Evolutionary conservation across 2,113 vertebrate genomes (phyloP), one percentile per base, ranked within the genome.

Genomic region (Fregata magnificens): DNA sequence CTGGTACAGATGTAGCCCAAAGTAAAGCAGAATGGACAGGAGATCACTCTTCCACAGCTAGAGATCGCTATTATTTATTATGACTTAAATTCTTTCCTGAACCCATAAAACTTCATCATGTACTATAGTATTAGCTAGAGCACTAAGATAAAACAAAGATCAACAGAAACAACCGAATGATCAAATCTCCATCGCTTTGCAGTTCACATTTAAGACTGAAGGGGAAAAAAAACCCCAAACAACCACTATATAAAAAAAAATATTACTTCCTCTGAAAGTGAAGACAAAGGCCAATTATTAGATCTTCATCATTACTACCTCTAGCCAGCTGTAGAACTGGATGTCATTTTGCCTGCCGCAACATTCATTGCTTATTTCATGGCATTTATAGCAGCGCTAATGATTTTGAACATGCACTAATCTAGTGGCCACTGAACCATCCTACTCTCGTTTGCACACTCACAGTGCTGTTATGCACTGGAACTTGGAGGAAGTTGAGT

Each of bases 401-500:
- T 38, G 20, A 82, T 38, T 74, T 10, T 79, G 49, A 90, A 65
- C 15, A 31, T 5, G 34, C 1, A 3, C 36, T 74, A 1, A 69
- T 32, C 14, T 13, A 62, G 36, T 3, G 5, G 40, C 36, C 65
- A 31, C 22, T 47, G 49, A 85, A 59, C 6, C 29, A 18, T 2
- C 16, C 70, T 52, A n/a, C 59, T 66, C 15, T 44, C n/a, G 34
- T 25, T 38, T 34, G 25, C 19, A 56, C 52, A n/a, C 18, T n/a
- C 79, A 59, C 13, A 45, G 12, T 0, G 0, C 71, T 53, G 12
- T 13, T 58, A 62, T 11, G 29, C 40, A 38, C 8, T 11, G 59
- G 49, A 72, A 82, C 36, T 31, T 34, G 24, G 40, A 88, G 20
- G 31, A 88, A 65, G 10, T 4, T 31, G 38, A 73, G n/a, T 25